Evolutionary conservation across 2,888 invertebrate genomes (phyloP).

Genomic region (Hofmannophila pseudospretella): DNA sequence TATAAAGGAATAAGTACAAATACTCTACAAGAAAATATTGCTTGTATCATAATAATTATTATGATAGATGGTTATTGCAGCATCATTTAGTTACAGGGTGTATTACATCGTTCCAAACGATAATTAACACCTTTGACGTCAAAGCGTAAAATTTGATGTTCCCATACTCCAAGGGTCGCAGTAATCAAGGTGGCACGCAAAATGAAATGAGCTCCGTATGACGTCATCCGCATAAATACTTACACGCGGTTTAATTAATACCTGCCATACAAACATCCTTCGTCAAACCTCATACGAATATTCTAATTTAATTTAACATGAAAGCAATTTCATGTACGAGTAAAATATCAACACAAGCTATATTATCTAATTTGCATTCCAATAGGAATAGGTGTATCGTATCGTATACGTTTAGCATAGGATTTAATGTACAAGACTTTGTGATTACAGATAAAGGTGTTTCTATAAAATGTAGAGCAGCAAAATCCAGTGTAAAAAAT

Average conservation of each 20-base stretch:
- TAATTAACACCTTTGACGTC: no score
- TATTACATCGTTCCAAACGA: no score
- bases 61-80: no score
- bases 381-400: no score
- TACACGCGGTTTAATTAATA: slow-evolving; percentile 33
- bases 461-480: background rate
- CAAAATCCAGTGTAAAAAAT: background rate
- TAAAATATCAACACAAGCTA: slow-evolving; percentile 44
- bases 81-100: no score
- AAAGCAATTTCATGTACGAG: slow-evolving; percentile 62
- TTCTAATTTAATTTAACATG: slow-evolving; percentile 61
- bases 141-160: no score
- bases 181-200: slow-evolving; percentile 14
- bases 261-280: slow-evolving; percentile 34
- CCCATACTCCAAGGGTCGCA: slow-evolving; percentile 11
- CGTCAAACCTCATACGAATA: slow-evolving; percentile 53
- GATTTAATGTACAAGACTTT: background rate
- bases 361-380: slow-evolving; percentile 4
- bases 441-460: background rate
- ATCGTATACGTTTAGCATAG: background rate
- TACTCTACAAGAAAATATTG: no score
- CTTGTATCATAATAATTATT: no score
- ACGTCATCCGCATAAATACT: slow-evolving; percentile 27
- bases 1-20: no score
- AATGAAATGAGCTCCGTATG: slow-evolving; percentile 25